These are phyloP conservation scores for Drosophila kanekoi DNA, from an alignment of 2,888 invertebrate species.

Conservation along the genomic window DNA sequence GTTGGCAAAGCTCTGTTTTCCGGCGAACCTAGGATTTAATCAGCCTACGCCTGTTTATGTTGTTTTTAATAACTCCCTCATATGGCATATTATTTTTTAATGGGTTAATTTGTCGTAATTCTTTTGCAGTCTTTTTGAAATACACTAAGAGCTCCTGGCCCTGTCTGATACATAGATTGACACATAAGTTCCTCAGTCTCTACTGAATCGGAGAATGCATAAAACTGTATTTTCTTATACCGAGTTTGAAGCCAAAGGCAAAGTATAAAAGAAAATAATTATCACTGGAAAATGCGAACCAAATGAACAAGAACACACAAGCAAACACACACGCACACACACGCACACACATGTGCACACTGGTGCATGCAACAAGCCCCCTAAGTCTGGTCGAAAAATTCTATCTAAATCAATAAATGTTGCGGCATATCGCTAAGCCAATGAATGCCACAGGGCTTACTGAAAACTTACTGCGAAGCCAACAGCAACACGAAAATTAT, in stretches of 20 bases:
- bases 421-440: slow-evolving; percentile 44
- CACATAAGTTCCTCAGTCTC: too few relatives aligned
- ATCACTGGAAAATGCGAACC: too few relatives aligned
- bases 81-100: too few relatives aligned
- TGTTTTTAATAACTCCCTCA: not conserved
- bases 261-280: too few relatives aligned
- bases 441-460: slow-evolving; percentile 34
- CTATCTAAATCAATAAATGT: slow-evolving; percentile 57
- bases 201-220: too few relatives aligned
- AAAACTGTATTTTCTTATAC: too few relatives aligned
- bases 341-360: not conserved
- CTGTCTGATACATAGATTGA: too few relatives aligned
- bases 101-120: too few relatives aligned
- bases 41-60: slow-evolving; percentile 3
- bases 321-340: not conserved
- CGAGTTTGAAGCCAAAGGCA: too few relatives aligned
- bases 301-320: not conserved
- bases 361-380: not conserved
- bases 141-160: too few relatives aligned
- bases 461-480: slow-evolving; percentile 8
- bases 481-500: slow-evolving; percentile 28
- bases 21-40: slow-evolving; percentile 12
- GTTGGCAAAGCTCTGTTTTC: not conserved
- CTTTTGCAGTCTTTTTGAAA: too few relatives aligned
- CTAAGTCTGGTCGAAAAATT: slow-evolving; percentile 15